Percentiles rank a stretch among this genome's conserved stretches.
Evolutionary conservation across 2,113 vertebrate species (phyloP).

Genomic region (Hylia prasina): DNA sequence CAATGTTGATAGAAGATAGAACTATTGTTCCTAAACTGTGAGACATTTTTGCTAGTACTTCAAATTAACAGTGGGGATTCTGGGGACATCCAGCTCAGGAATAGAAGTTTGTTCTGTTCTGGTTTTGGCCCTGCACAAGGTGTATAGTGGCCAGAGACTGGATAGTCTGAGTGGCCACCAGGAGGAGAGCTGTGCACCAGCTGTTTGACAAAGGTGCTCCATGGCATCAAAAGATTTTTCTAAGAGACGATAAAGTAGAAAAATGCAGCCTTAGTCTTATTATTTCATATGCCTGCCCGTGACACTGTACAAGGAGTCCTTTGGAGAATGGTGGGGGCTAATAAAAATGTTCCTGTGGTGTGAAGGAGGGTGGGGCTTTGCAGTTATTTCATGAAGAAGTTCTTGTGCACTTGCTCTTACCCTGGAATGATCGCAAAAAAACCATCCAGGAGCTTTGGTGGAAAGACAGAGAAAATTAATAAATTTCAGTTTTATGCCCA

Average conservation of each 20-base stretch:
- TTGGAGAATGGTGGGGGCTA: not conserved
- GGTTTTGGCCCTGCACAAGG: not conserved
- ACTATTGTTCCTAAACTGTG: not conserved
- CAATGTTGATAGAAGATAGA: too few relatives aligned
- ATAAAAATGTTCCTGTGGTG: not conserved
- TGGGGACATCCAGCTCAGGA: not conserved
- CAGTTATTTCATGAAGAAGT: not conserved
- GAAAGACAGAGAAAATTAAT: not conserved
- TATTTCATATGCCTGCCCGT: not conserved
- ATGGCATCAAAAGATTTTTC: not conserved
- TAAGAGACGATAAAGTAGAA: rapidly evolving
- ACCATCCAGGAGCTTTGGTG: rapidly evolving
- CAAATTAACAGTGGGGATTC: not conserved
- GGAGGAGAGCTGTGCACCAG: not conserved
- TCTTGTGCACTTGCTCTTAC: not conserved
- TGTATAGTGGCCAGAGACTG: not conserved
- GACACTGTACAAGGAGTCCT: not conserved
- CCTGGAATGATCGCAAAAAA: not conserved
- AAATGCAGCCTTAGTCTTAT: not conserved
- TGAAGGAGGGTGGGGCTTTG: not conserved
- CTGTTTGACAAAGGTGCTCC: not conserved
- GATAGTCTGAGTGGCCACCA: not conserved
- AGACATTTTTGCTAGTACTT: not conserved
- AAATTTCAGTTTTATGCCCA: not conserved
- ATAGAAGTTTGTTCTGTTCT: not conserved